phyloP scores from a whole-genome alignment of 1,140 invertebrate genomes.

The Diabrotica virgifera region DNA sequence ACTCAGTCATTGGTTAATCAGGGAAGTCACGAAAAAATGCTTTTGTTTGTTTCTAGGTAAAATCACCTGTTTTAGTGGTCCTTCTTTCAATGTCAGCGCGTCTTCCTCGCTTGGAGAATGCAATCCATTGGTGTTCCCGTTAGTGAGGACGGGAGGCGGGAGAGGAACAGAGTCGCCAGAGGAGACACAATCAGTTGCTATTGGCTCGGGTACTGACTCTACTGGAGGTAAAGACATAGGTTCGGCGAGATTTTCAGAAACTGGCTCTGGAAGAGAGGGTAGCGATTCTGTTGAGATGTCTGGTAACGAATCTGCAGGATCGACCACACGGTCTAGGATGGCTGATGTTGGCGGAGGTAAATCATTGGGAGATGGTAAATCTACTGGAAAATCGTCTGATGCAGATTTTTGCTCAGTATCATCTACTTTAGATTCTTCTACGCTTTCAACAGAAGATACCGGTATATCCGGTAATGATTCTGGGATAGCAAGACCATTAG shows the following conservation, averaged over 20 bases:
- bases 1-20: neutral
- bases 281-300: constrained; percentile 48
- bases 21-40: constrained; percentile 2
- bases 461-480: neutral
- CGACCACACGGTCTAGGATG: neutral
- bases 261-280: constrained; percentile 45
- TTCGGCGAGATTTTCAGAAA: constrained; percentile 44
- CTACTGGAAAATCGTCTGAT: constrained; percentile 20
- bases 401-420: constrained; percentile 16
- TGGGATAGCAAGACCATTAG: neutral
- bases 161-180: constrained; percentile 16
- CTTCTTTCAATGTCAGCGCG: constrained; percentile 31
- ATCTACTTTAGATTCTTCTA: neutral
- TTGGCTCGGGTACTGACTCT: constrained; percentile 44
- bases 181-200: constrained; percentile 28
- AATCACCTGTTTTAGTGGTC: constrained; percentile 49
- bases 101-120: constrained; percentile 33
- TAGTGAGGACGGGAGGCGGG: constrained; percentile 36
- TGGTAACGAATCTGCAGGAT: constrained; percentile 23
- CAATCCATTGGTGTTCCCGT: constrained; percentile 45
- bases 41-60: constrained; percentile 1
- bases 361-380: constrained; percentile 5
- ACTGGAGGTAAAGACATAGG: constrained; percentile 46
- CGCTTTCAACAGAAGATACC: neutral
- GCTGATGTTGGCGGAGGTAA: neutral